phyloP scores from a whole-genome alignment of 2,888 invertebrate genomes.

The Peribatodes rhomboidaria region DNA sequence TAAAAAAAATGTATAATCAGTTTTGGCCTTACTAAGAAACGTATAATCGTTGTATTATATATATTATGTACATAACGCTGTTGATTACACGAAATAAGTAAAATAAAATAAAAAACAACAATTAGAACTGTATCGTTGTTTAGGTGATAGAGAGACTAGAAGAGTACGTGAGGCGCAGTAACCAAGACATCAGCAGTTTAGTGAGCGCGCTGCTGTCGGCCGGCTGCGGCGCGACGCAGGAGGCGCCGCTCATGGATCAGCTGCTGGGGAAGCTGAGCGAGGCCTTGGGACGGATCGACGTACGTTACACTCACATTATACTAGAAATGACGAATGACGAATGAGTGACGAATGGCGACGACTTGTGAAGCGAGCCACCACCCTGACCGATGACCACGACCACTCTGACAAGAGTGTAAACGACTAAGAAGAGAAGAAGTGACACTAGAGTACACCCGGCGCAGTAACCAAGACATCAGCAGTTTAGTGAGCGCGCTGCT shows the following conservation, averaged over 20 bases:
- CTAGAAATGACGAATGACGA: too few relatives aligned
- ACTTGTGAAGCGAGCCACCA: too few relatives aligned
- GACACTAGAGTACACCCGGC: conserved; percentile 67
- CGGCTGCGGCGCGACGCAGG: conserved; percentile 62
- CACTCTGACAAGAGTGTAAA: too few relatives aligned
- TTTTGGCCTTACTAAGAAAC: too few relatives aligned
- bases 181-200: conserved; percentile 65
- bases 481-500: conserved; percentile 62
- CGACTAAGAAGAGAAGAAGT: too few relatives aligned
- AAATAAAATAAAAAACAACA: not conserved
- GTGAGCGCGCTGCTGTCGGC: conserved; percentile 63
- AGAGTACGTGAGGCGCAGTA: conserved; percentile 67
- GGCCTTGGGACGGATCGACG: conserved; percentile 70
- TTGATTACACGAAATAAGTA: too few relatives aligned
- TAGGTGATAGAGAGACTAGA: conserved; percentile 70
- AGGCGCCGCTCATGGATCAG: conserved; percentile 66
- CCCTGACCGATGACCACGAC: too few relatives aligned
- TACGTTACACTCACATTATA: conserved; percentile 48
- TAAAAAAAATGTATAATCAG: too few relatives aligned
- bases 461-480: conserved; percentile 67
- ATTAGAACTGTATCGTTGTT: not conserved
- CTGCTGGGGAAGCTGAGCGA: conserved; percentile 64
- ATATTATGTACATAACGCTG: too few relatives aligned
- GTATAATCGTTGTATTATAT: too few relatives aligned
- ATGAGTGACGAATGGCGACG: too few relatives aligned